Percentiles rank a stretch among this genome's conserved stretches.
Conservation (phyloP, 1,140 invertebrate species). For the Macrotrachela quadricornifera region DNA sequence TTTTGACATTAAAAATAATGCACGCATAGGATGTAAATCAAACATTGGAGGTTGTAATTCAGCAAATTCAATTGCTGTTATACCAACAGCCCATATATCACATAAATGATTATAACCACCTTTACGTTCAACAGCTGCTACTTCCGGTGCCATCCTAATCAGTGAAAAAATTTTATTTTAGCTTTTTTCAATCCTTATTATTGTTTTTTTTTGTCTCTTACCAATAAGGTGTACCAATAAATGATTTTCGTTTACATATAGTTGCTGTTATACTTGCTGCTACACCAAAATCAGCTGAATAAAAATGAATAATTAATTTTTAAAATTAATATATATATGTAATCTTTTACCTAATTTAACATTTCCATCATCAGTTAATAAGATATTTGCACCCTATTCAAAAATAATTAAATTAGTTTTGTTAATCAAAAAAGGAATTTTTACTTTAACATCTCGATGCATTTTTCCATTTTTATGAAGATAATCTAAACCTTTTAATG, state of each 20-base stretch:
- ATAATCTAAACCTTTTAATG: constrained; percentile 75
- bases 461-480: constrained; percentile 86
- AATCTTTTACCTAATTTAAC: constrained; percentile 48
- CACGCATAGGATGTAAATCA: constrained; percentile 90
- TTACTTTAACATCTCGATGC: constrained; percentile 64
- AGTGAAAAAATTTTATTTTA: background rate
- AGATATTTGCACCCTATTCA: constrained; percentile 77
- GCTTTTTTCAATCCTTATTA: background rate
- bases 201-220: constrained; percentile 13
- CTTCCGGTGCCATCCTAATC: constrained; percentile 46
- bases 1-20: constrained; percentile 93
- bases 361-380: constrained; percentile 81
- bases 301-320: no score
- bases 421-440: no score
- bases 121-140: constrained; percentile 94
- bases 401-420: no score
- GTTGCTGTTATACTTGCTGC: constrained; percentile 97
- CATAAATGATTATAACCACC: constrained; percentile 96
- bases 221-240: constrained; percentile 99
- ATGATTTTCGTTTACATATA: constrained; percentile 92
- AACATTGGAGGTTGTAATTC: constrained; percentile 98
- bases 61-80: constrained; percentile 92
- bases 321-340: no score
- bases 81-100: constrained; percentile 98
- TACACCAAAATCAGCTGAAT: constrained; percentile 79